Percentiles rank a stretch among this genome's conserved stretches.
Evolutionary conservation across 1,140 invertebrate genomes (phyloP).

Genomic region (Formica selysi): DNA sequence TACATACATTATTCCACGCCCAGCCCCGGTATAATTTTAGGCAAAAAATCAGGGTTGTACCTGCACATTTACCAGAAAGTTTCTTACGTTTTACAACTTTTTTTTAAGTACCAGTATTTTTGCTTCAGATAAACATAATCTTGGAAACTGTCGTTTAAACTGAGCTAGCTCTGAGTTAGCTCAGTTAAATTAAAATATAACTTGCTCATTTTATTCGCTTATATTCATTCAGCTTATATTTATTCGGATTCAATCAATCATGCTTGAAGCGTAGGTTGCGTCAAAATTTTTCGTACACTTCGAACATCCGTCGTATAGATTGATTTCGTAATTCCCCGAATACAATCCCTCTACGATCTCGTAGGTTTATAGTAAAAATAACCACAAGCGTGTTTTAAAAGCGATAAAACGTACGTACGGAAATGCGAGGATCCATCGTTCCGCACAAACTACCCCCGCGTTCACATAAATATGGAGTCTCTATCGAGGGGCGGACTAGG

Average conservation of each 20-base stretch:
- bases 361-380: constrained; percentile 52
- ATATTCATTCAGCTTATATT: neutral
- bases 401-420: constrained; percentile 48
- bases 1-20: constrained; percentile 78
- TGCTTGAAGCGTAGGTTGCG: neutral
- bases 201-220: neutral
- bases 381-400: constrained; percentile 51
- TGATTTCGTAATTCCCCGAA: neutral
- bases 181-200: neutral
- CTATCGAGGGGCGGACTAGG: constrained; percentile 73
- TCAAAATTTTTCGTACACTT: constrained; percentile 16
- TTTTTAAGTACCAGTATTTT: neutral
- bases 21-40: constrained; percentile 72
- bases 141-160: neutral
- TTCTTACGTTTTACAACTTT: neutral
- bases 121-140: neutral
- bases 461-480: constrained; percentile 83
- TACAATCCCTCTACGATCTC: neutral
- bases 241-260: neutral
- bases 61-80: neutral
- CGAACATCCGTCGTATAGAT: neutral
- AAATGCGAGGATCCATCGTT: constrained; percentile 55
- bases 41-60: constrained; percentile 66
- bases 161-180: too few relatives aligned
- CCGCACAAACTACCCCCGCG: constrained; percentile 56